Evolutionary conservation across 53 echinoderm and acorn worm species (phyloP).

Genomic region (Hippasteria phrygiana): DNA sequence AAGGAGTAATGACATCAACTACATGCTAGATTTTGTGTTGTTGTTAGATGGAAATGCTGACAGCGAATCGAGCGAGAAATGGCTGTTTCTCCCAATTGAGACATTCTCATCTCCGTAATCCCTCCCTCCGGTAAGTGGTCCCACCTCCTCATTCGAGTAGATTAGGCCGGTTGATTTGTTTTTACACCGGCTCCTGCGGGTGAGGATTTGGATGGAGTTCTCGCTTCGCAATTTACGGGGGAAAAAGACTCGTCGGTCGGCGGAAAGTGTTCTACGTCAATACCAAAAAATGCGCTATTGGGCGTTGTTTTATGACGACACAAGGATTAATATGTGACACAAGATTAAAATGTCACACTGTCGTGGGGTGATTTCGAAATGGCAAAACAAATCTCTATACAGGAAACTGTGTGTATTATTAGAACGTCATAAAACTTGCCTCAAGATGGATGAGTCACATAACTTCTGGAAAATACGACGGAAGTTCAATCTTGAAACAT

Average conservation of each 20-base stretch:
- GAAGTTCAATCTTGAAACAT: too few species aligned
- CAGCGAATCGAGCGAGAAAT: not conserved
- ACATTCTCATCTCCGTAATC: slow-evolving; percentile 16
- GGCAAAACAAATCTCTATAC: too few species aligned
- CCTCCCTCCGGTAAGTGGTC: slow-evolving; percentile 31
- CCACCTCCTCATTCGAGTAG: slow-evolving; percentile 22
- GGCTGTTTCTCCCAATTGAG: slow-evolving; percentile 23
- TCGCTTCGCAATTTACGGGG: slow-evolving; percentile 12
- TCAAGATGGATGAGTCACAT: too few species aligned
- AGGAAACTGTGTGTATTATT: too few species aligned
- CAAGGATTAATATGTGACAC: too few species aligned
- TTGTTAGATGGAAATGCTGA: not conserved
- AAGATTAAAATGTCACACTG: too few species aligned
- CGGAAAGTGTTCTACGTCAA: too few species aligned
- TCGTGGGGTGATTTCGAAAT: too few species aligned
- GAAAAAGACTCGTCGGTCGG: not conserved
- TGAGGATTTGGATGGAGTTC: slow-evolving; percentile 4
- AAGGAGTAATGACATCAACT: slow-evolving; percentile 8
- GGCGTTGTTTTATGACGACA: not conserved
- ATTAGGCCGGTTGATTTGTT: slow-evolving; percentile 52
- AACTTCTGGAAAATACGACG: too few species aligned
- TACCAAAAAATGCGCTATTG: not conserved
- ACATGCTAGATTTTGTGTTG: not conserved
- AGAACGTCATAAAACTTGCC: too few species aligned
- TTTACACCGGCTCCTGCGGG: slow-evolving; percentile 20